A percentile compares a stretch with the other conserved stretches of the same genome.
These are phyloP conservation scores for Cetonia aurata DNA, from an alignment of 2,888 invertebrate species.

Conservation along the genomic window DNA sequence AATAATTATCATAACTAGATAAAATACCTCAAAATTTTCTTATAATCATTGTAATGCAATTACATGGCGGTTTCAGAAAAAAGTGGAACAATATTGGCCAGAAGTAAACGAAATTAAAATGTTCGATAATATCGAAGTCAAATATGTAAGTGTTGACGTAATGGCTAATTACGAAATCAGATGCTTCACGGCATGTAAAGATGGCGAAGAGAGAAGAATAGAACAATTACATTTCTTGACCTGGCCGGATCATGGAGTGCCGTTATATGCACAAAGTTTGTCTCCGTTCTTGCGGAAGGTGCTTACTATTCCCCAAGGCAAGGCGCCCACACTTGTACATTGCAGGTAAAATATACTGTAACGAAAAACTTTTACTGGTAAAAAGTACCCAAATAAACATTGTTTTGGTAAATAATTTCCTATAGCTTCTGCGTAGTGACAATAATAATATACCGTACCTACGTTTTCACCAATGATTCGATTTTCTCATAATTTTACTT, in stretches of 20 bases:
- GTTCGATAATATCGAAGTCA: conserved; percentile 61
- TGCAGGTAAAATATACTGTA: conserved; percentile 65
- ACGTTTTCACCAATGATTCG: too few species aligned
- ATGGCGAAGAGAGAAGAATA: conserved; percentile 55
- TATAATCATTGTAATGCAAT: too few species aligned
- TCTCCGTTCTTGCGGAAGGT: conserved; percentile 57
- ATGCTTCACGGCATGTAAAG: conserved; percentile 57
- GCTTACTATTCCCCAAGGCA: conserved; percentile 56
- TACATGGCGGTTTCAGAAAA: conserved; percentile 60
- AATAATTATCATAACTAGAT: too few species aligned
- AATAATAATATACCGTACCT: too few species aligned
- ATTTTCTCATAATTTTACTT: too few species aligned
- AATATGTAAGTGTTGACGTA: conserved; percentile 58
- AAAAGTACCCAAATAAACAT: too few species aligned
- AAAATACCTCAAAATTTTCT: too few species aligned
- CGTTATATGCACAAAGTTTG: conserved; percentile 56
- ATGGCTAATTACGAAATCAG: conserved; percentile 64
- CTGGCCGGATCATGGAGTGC: conserved; percentile 70
- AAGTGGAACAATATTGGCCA: conserved; percentile 70
- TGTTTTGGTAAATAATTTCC: too few species aligned
- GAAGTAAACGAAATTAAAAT: conserved; percentile 63
- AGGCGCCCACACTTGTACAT: conserved; percentile 68
- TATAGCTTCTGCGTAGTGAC: too few species aligned
- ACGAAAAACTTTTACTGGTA: neutral
- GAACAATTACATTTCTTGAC: conserved; percentile 68